Evolutionary conservation across 2,888 invertebrate genomes (phyloP).

Genomic region (Nomada flava): DNA sequence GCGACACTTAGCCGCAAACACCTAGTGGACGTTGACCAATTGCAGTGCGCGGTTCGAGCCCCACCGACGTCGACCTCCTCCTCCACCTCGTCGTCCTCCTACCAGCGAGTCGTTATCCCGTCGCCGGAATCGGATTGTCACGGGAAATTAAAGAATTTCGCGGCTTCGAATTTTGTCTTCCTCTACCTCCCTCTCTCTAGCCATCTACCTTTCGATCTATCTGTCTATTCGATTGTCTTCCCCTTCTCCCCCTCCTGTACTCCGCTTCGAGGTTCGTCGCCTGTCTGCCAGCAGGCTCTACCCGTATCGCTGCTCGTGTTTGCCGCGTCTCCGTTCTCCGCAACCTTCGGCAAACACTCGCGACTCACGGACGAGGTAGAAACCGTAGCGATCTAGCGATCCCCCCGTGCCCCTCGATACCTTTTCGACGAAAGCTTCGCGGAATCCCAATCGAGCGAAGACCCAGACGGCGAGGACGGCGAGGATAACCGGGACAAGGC

Average conservation of each 20-base stretch:
- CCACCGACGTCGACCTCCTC: conserved; percentile 40
- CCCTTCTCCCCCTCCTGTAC: too few species aligned
- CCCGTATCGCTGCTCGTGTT: background rate
- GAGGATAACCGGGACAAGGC: too few species aligned
- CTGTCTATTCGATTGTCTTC: too few species aligned
- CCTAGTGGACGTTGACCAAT: conserved; percentile 75
- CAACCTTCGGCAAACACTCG: too few species aligned
- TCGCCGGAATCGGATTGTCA: conserved; percentile 34
- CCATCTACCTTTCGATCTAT: background rate
- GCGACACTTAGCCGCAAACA: conserved; percentile 77
- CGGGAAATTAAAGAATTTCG: conserved; percentile 34
- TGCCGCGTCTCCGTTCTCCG: background rate
- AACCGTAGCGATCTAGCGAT: too few species aligned
- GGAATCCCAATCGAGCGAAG: too few species aligned
- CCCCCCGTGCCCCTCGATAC: too few species aligned
- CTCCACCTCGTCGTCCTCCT: conserved; percentile 23
- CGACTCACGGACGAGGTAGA: too few species aligned
- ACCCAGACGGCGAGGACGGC: too few species aligned
- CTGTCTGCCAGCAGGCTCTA: too few species aligned
- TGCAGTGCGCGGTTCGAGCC: conserved; percentile 56
- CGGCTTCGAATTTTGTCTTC: background rate
- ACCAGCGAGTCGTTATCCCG: background rate
- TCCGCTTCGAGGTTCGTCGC: too few species aligned
- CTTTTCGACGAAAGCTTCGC: too few species aligned
- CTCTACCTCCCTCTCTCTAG: background rate